phyloP scores from a whole-genome alignment of 2,888 invertebrate genomes.

The Vanessa cardui region DNA sequence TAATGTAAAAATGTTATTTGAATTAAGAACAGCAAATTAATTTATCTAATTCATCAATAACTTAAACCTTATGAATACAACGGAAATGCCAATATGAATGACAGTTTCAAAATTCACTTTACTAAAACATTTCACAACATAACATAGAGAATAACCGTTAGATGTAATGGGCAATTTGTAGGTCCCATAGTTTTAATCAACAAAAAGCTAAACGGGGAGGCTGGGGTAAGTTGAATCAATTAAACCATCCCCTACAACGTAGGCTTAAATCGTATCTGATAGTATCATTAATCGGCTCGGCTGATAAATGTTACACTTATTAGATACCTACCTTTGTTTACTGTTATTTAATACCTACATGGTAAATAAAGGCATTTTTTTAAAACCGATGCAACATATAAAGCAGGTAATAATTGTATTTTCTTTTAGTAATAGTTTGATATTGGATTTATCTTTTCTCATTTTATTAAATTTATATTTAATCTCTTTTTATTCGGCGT shows the following conservation, averaged over 20 bases:
- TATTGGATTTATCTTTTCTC: no score
- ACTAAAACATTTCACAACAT: background rate
- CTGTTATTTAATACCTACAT: background rate
- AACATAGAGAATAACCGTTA: background rate
- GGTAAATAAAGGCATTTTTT: no score
- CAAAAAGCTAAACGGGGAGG: constrained; percentile 20
- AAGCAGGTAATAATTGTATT: no score
- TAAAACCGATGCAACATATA: no score
- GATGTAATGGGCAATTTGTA: background rate
- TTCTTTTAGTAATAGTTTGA: no score
- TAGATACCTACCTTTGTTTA: constrained; percentile 25
- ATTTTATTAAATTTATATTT: no score
- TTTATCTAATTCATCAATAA: no score
- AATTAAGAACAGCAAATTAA: no score
- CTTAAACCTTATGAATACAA: no score
- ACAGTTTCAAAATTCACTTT: background rate
- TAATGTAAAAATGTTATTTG: no score
- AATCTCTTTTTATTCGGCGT: no score
- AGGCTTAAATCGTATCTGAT: constrained; percentile 28
- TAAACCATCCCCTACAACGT: constrained; percentile 31
- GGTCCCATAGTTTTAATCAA: constrained; percentile 21
- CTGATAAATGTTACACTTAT: constrained; percentile 26
- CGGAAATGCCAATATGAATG: background rate
- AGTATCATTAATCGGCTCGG: constrained; percentile 19
- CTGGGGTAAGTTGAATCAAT: constrained; percentile 27